A percentile compares a stretch with the other conserved stretches of the same genome.
These are phyloP conservation scores for Callocephalon fimbriatum DNA, from an alignment of 2,113 vertebrate species.

Conservation along the genomic window DNA sequence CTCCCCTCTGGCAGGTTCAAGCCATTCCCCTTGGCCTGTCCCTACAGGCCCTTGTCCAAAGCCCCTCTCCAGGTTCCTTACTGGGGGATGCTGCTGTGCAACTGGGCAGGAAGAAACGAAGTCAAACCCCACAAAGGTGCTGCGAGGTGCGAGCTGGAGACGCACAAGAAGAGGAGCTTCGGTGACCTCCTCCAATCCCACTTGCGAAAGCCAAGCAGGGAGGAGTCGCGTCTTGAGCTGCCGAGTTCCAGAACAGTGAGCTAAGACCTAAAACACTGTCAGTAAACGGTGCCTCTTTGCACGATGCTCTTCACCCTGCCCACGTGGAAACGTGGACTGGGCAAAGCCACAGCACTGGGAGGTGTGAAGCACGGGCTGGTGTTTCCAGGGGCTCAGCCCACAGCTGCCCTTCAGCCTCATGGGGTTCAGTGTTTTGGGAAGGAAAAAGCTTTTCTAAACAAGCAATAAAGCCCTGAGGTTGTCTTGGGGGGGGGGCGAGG, in stretches of 20 bases:
- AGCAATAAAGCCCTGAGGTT: neutral
- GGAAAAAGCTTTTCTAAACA: neutral
- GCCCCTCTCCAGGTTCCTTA: neutral
- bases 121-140: neutral
- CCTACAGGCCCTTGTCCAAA: neutral
- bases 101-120: accelerated
- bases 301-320: accelerated
- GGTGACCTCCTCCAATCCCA: accelerated
- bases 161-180: accelerated
- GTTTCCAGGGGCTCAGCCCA: neutral
- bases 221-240: neutral
- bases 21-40: neutral
- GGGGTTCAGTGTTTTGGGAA: neutral
- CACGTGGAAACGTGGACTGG: neutral
- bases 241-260: neutral
- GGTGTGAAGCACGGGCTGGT: neutral
- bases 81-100: neutral
- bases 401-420: neutral
- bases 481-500: accelerated
- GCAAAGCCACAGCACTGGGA: accelerated
- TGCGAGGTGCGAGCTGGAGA: neutral
- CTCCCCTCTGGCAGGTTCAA: neutral
- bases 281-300: neutral
- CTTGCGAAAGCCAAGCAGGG: neutral
- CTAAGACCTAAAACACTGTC: neutral